phyloP scores from a whole-genome alignment of 2,888 invertebrate genomes.

The Acleris holmiana region DNA sequence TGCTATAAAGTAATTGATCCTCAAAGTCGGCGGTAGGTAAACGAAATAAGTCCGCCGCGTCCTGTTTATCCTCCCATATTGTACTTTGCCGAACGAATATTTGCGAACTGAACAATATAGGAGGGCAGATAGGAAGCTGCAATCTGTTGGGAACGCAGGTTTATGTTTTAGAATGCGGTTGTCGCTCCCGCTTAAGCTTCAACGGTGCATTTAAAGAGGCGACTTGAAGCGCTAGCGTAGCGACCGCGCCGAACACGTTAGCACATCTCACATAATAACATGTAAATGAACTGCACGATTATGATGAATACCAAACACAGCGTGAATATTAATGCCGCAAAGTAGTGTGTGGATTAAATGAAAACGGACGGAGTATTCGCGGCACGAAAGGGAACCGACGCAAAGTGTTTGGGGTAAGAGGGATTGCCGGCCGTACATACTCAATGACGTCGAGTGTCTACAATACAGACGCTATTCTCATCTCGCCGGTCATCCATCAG shows the following conservation, averaged over 20 bases:
- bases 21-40: no score
- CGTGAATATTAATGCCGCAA: constrained; percentile 69
- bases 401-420: constrained; percentile 41
- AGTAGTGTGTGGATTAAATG: constrained; percentile 58
- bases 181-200: constrained; percentile 17
- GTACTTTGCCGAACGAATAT: no score
- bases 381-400: constrained; percentile 53
- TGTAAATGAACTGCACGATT: constrained; percentile 75
- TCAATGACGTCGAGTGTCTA: constrained; percentile 20
- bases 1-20: no score
- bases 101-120: no score
- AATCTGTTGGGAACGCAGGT: neutral
- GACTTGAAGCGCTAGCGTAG: constrained; percentile 37
- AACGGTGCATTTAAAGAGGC: constrained; percentile 28
- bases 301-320: constrained; percentile 68
- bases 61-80: no score
- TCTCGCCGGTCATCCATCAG: constrained; percentile 31
- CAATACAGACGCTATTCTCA: constrained; percentile 11
- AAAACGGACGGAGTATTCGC: constrained; percentile 56
- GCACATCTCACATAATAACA: constrained; percentile 67
- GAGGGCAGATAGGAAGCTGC: no score
- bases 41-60: no score
- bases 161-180: constrained; percentile 25
- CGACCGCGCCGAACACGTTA: constrained; percentile 43
- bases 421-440: constrained; percentile 17